phyloP scores from a whole-genome alignment of 2,113 vertebrate genomes.

The Phycodurus eques region DNA sequence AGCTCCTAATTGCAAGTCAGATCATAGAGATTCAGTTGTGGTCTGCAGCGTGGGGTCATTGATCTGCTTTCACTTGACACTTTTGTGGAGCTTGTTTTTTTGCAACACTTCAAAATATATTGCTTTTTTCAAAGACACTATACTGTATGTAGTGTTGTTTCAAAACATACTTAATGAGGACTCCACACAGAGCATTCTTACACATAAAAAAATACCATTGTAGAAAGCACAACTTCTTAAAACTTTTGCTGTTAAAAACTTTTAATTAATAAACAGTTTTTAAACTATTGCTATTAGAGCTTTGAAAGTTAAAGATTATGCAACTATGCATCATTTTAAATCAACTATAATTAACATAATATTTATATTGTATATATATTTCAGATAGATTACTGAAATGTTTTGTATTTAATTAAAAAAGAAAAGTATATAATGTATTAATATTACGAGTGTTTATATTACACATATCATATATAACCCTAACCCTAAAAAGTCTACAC shows the following conservation, averaged over 20 bases:
- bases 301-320: too few species aligned
- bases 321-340: too few species aligned
- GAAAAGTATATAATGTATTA: too few species aligned
- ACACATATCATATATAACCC: too few species aligned
- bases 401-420: too few species aligned
- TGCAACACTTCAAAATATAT: background rate
- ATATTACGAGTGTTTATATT: too few species aligned
- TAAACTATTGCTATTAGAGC: background rate
- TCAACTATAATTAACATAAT: too few species aligned
- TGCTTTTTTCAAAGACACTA: background rate
- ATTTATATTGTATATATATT: too few species aligned
- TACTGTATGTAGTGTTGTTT: background rate
- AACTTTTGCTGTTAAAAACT: background rate
- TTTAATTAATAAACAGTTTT: background rate
- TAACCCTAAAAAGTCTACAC: too few species aligned
- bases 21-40: background rate
- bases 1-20: conserved; percentile 4
- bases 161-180: conserved; percentile 1
- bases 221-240: background rate
- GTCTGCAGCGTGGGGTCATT: background rate
- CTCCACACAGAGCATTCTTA: background rate
- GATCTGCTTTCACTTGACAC: background rate
- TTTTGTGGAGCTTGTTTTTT: background rate
- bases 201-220: background rate
- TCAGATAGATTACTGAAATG: too few species aligned